Evolutionary conservation across 2,888 invertebrate genomes (phyloP), one percentile per base, ranked within the genome.

Genomic region (Cerastoderma edule): DNA sequence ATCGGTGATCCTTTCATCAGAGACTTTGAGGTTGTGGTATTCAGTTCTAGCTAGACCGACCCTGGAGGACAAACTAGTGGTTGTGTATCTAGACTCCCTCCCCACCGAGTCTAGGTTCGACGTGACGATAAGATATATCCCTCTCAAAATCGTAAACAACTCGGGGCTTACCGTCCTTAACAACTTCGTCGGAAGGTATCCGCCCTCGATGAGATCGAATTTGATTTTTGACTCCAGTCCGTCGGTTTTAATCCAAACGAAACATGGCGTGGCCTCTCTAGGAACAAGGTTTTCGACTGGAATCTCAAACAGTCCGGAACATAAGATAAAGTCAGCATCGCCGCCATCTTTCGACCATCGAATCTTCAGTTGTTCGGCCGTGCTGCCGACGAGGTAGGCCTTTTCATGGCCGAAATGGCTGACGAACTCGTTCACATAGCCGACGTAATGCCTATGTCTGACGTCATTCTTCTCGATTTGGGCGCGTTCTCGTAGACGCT

Each of bases 281-380:
- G 46, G 67, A 44, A 74, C 80, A 2, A 85, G 28, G 44, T 68
- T 54, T 0, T 64, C 72, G 5, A 69, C 65, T 0, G 85, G 85
- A 33, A 85, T 75, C 27, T 69, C 30, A 16, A 78, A 54, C 44
- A 50, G 72, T 10, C 75, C 80, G 8, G 82, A 83, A 19, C 80
- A 71, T 1, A 83, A 22, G 0, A 85, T 35, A 33, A 83, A 80
- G 64, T 85, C 83, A 19, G 72, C 79, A 46, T 85, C 85, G 0
- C 85, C 81, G 30, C 75, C 74, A 33, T 83, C 68, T 35, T 76
- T 69, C 0, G 69, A 56, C n/a, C 66, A 64, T 19, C 82, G 71
- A 5, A 85, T 63, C 44, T 80, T 76, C 3, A 75, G 68, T 16
- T 69, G 33, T 53, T 83, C 82, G 16, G 65, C 73, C 2, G 82